Conservation (phyloP, 2,797 vertebrate species). For the Sebastes taczanowskii region DNA sequence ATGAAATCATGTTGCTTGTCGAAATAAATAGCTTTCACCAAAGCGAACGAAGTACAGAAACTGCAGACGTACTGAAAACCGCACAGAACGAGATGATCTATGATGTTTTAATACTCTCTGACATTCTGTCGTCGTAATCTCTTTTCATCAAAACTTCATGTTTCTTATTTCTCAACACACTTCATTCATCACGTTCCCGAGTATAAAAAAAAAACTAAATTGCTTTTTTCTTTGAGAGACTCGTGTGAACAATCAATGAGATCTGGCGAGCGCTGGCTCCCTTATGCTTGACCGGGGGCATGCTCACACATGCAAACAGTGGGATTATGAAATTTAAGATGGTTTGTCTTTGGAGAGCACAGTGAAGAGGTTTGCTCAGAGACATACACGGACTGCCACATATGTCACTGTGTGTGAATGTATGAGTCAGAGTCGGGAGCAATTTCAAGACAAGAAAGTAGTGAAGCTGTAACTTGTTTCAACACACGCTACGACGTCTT, state of each 20-base stretch:
- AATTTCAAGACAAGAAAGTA: neutral
- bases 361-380: constrained; percentile 33
- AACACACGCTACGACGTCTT: neutral
- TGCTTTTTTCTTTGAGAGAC: constrained; percentile 61
- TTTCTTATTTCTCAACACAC: constrained; percentile 19
- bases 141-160: constrained; percentile 30
- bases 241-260: constrained; percentile 42
- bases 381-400: neutral
- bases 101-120: neutral
- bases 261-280: neutral
- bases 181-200: constrained; percentile 28
- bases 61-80: neutral
- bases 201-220: constrained; percentile 38
- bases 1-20: neutral
- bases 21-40: neutral
- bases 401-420: neutral
- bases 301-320: constrained; percentile 69
- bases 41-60: neutral
- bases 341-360: constrained; percentile 40
- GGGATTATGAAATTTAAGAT: constrained; percentile 65
- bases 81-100: neutral
- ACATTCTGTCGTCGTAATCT: neutral
- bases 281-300: constrained; percentile 17
- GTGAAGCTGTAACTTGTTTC: neutral
- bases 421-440: neutral